Evolutionary conservation across 2,113 vertebrate genomes (phyloP), one percentile per base, ranked within the genome.

Genomic region (Tichodroma muraria): DNA sequence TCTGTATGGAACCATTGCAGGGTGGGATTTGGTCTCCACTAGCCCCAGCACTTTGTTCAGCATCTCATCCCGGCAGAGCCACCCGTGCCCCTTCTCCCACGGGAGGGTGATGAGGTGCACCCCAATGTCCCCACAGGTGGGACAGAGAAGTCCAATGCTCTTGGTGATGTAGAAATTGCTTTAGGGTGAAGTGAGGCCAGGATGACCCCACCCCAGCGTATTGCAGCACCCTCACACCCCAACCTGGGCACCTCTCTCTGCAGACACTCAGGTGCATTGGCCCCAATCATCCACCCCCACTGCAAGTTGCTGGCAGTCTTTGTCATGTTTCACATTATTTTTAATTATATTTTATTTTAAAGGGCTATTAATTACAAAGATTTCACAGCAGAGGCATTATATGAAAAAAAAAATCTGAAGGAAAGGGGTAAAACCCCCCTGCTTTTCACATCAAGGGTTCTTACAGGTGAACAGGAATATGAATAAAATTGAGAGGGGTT

Each of bases 291-390:
- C 71, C 53, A 30, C 54, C 42, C 4, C 1, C 30, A 20, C 13
- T 9, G 10, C 4, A 4, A 73, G 52, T 54, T 93, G 65, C 76
- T 42, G 31, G 45, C 30, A 44, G 89, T 61, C 44, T 54, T 79
- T 23, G 0, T 61, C 3, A 2, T 53, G 70, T 50, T 92, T 83
- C 79, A 69, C 60, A 35, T 90, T 72, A 77, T 78, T 85, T 95
- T 87, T 75, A 95, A 97, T 95, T 91, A 72, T 94, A 84, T 92
- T 95, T 96, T 88, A 71, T 81, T 95, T 75, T 93, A 95, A 94
- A 96, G 59, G 69, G 88, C 23, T 80, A 77, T 92, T 96, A 94
- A 95, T 96, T 97, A 94, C 35, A 82, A 90, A 95, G 75, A 94
- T 92, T 95, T 93, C 68, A 75, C 80, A 93, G 60, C 50, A 95